Evolutionary conservation across 1,140 invertebrate species (phyloP).

Genomic region (Calliphora vicina): DNA sequence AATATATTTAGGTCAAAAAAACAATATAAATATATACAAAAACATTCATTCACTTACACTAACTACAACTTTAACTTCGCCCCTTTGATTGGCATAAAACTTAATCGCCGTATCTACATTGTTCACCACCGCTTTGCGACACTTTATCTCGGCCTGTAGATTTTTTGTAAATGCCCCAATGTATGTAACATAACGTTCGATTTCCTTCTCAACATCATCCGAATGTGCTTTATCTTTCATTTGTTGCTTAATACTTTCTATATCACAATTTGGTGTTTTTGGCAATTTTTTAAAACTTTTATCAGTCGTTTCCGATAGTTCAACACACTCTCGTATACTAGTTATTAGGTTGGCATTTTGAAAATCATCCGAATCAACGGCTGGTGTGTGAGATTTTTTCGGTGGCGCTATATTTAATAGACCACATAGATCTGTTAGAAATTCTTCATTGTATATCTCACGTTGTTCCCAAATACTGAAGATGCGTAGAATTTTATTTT

Average conservation of each 20-base stretch:
- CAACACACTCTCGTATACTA: conserved; percentile 66
- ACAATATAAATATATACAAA: neutral
- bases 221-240: conserved; percentile 77
- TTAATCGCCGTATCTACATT: conserved; percentile 80
- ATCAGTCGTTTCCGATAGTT: conserved; percentile 58
- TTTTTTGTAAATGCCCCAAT: conserved; percentile 83
- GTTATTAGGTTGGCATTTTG: conserved; percentile 65
- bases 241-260: conserved; percentile 55
- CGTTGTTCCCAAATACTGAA: conserved; percentile 95
- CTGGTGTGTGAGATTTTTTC: conserved; percentile 73
- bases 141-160: conserved; percentile 82
- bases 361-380: conserved; percentile 64
- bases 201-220: conserved; percentile 86
- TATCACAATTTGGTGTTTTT: conserved; percentile 57
- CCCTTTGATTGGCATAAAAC: conserved; percentile 88
- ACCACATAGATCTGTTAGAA: conserved; percentile 83
- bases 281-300: conserved; percentile 61
- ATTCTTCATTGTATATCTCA: conserved; percentile 85
- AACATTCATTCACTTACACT: conserved; percentile 74
- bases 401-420: conserved; percentile 77
- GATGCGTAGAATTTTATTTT: conserved; percentile 83
- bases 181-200: conserved; percentile 80
- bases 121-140: conserved; percentile 77
- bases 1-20: conserved; percentile 26
- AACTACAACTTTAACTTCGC: conserved; percentile 91